A percentile compares a stretch with the other conserved stretches of the same genome.
Conservation (phyloP, 2,888 invertebrate genomes). For the Boloria euphrosyne region DNA sequence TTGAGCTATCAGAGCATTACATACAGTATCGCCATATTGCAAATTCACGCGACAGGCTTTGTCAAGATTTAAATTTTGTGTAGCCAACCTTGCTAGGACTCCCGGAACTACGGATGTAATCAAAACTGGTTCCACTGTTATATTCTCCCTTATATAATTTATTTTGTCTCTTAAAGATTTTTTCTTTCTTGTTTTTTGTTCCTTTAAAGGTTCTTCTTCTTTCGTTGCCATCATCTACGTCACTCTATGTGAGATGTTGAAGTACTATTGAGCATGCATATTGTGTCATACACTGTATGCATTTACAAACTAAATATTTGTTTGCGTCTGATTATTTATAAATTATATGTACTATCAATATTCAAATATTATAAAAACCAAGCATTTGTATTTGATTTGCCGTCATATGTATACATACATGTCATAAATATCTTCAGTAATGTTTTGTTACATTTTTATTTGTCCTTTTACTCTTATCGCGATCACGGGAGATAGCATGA, state of each 20-base stretch:
- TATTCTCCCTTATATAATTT: slow-evolving; percentile 75
- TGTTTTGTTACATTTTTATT: neutral
- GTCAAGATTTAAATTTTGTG: slow-evolving; percentile 91
- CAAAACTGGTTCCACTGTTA: slow-evolving; percentile 85
- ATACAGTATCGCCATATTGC: slow-evolving; percentile 85
- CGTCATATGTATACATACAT: neutral
- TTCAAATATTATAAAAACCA: slow-evolving; percentile 25
- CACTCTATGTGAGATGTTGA: slow-evolving; percentile 23
- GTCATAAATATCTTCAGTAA: too few relatives aligned
- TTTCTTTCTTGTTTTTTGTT: slow-evolving; percentile 52
- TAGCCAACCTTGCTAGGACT: slow-evolving; percentile 86
- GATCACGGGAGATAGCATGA: too few relatives aligned
- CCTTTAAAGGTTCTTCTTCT: slow-evolving; percentile 63
- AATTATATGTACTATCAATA: slow-evolving; percentile 28
- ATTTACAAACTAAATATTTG: slow-evolving; percentile 29
- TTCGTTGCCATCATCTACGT: slow-evolving; percentile 51
- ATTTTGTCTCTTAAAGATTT: slow-evolving; percentile 67
- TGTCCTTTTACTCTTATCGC: too few relatives aligned
- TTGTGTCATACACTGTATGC: slow-evolving; percentile 14
- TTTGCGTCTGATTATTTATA: slow-evolving; percentile 17
- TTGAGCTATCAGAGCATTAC: slow-evolving; percentile 87
- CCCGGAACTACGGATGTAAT: slow-evolving; percentile 84
- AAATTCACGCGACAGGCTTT: slow-evolving; percentile 93
- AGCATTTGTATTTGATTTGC: neutral
- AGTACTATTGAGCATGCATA: slow-evolving; percentile 19